These are phyloP conservation scores for Brachyhypopomus gauderio DNA, from an alignment of 2,113 vertebrate genomes.

Conservation along the genomic window DNA sequence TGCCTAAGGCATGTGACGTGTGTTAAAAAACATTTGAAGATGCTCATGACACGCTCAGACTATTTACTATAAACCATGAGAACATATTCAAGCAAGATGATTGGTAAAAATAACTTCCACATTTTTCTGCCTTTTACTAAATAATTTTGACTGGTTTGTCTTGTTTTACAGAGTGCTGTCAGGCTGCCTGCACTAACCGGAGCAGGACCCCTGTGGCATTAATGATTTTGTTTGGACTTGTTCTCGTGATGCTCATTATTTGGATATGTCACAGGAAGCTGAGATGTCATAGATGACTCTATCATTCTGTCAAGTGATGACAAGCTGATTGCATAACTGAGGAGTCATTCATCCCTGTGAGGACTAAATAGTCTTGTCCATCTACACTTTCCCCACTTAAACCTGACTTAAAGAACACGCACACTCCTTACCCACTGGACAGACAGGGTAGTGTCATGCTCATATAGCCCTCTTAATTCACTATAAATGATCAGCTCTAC, in stretches of 20 bases:
- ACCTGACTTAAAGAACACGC: no score
- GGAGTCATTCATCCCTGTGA: no score
- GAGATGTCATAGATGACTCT: no score
- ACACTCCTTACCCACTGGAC: no score
- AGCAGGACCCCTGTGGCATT: not conserved
- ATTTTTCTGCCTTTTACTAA: not conserved
- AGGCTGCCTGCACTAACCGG: not conserved
- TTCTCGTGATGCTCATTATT: not conserved
- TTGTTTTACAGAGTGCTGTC: slow-evolving; percentile 1
- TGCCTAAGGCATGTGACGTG: not conserved
- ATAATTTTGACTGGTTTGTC: not conserved
- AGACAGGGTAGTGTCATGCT: no score
- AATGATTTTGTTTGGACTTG: not conserved
- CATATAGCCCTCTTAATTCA: no score
- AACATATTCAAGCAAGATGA: not conserved
- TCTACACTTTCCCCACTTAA: no score
- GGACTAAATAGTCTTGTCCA: no score
- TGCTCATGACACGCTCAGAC: not conserved
- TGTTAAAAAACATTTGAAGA: not conserved
- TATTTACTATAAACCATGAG: not conserved
- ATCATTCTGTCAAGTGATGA: no score
- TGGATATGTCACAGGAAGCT: not conserved
- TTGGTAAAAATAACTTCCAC: not conserved
- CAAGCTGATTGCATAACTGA: no score
- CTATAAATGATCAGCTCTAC: no score